Percentiles rank a stretch among this genome's conserved stretches.
Conservation (phyloP, 2,888 invertebrate species). For the Caenorhabditis panamensis region DNA sequence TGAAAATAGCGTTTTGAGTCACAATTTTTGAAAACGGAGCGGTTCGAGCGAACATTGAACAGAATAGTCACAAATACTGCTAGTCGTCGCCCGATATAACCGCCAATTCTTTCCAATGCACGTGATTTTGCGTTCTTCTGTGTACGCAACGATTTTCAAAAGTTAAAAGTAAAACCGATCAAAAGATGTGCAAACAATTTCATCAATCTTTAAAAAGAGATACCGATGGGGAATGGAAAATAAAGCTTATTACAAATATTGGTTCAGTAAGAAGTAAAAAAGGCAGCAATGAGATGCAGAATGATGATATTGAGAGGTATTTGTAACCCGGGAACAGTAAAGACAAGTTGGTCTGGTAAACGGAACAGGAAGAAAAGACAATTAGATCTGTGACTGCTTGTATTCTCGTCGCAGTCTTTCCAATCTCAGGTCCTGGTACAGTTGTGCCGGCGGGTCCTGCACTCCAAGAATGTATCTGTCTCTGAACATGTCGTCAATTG, state of each 20-base stretch:
- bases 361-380: background rate
- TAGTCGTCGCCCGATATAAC: background rate
- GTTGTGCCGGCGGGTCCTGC: conserved; percentile 67
- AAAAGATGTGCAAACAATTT: conserved; percentile 18
- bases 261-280: background rate
- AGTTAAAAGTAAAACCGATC: conserved; percentile 19
- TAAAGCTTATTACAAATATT: conserved; percentile 9
- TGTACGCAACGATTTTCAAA: conserved; percentile 35
- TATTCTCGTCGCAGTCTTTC: conserved; percentile 69
- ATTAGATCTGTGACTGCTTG: conserved; percentile 66
- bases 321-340: conserved; percentile 12
- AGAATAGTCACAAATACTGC: too few species aligned
- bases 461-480: conserved; percentile 70
- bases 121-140: background rate
- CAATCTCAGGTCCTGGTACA: conserved; percentile 68
- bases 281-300: conserved; percentile 4
- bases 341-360: background rate
- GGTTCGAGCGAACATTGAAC: too few species aligned
- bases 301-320: conserved; percentile 22
- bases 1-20: too few species aligned
- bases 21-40: too few species aligned
- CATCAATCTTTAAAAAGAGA: conserved; percentile 6
- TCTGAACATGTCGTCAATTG: conserved; percentile 70
- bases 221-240: background rate
- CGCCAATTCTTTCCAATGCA: conserved; percentile 11